phyloP scores from a whole-genome alignment of 2,888 invertebrate species.

The Melolontha melolontha region DNA sequence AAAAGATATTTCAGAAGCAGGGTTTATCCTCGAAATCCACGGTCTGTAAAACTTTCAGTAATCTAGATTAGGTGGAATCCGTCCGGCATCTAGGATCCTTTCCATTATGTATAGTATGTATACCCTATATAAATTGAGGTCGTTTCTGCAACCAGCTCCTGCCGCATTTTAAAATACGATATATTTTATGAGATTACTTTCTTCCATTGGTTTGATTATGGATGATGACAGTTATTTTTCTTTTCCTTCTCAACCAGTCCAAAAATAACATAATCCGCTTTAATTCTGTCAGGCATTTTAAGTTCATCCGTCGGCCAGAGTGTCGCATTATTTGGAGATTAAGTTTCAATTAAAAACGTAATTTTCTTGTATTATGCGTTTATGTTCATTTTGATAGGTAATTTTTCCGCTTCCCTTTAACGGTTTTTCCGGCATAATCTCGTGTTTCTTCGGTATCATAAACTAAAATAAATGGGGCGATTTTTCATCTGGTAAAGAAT shows the following conservation, averaged over 20 bases:
- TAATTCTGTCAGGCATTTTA: slow-evolving; percentile 20
- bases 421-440: neutral
- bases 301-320: slow-evolving; percentile 9
- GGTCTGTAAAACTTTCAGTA: slow-evolving; percentile 59
- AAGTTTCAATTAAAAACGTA: slow-evolving; percentile 37
- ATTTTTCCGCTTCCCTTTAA: slow-evolving; percentile 10
- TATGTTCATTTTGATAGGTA: slow-evolving; percentile 25
- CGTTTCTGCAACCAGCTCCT: slow-evolving; percentile 55
- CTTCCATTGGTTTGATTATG: slow-evolving; percentile 44
- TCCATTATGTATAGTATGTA: slow-evolving; percentile 59
- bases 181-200: slow-evolving; percentile 47
- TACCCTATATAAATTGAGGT: slow-evolving; percentile 59
- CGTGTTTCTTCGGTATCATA: slow-evolving; percentile 12
- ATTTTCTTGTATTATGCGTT: slow-evolving; percentile 33
- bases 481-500: slow-evolving; percentile 22
- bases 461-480: slow-evolving; percentile 27
- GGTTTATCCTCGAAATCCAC: slow-evolving; percentile 57
- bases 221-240: slow-evolving; percentile 43
- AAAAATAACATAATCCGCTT: slow-evolving; percentile 36
- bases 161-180: slow-evolving; percentile 55
- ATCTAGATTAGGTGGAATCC: slow-evolving; percentile 60
- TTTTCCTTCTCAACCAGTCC: slow-evolving; percentile 12
- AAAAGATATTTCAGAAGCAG: slow-evolving; percentile 53
- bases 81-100: slow-evolving; percentile 57
- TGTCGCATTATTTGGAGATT: slow-evolving; percentile 29